Base-by-base conservation (phyloP, 1,140 invertebrate species). In the Musca vetustissima region DNA sequence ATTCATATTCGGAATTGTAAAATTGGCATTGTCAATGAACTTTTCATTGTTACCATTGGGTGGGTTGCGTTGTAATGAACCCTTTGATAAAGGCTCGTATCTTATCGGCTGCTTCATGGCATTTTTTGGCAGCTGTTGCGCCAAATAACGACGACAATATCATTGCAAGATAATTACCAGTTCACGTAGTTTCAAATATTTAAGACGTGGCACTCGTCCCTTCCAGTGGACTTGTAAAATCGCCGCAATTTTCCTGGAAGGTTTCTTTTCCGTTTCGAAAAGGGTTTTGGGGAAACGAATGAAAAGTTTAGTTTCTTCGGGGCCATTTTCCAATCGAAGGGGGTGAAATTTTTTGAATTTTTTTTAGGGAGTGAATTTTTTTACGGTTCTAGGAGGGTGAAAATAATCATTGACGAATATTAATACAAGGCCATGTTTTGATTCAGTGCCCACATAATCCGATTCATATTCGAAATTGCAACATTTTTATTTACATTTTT, bases 231-330 rank as follows among this genome's bases (percentile, higher is more conserved):
- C 88, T 80, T 96, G 93, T 71, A 97, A 93, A 68, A 91, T 91
- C 1, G 93, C 87, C 0, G 92, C 93, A 71, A 97, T 85, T 75
- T 92, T 90, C 1, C 84, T 76, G 84, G 96, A 94, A 83, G 92
- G 95, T 0, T 90, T 89, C 83, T 97, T 94, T 85, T 97, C 95
- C 11, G 92, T 95, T 9, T 89, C 87, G 85, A 96, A 97, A 0
- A 97, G 83, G 0, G 93, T 95, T 77, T 92, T 90, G 13, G 94
- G 93, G 80, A 92, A 91, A 64, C 94, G 88, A 73, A 98, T 96
- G 83, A 98, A 98, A 70, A 97, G 88, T 80, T 98, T 98, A 3
- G 94, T 94, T 90, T 91, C 92, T 48, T 93, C 90, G 4, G 83
- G 79, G 19, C 88, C 84, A 73, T 28, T n/a, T n/a, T n/a, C n/a